A percentile compares a stretch with the other conserved stretches of the same genome.
These are phyloP conservation scores for Lepidurus couesii DNA, from an alignment of 1,140 invertebrate species.

Conservation along the genomic window DNA sequence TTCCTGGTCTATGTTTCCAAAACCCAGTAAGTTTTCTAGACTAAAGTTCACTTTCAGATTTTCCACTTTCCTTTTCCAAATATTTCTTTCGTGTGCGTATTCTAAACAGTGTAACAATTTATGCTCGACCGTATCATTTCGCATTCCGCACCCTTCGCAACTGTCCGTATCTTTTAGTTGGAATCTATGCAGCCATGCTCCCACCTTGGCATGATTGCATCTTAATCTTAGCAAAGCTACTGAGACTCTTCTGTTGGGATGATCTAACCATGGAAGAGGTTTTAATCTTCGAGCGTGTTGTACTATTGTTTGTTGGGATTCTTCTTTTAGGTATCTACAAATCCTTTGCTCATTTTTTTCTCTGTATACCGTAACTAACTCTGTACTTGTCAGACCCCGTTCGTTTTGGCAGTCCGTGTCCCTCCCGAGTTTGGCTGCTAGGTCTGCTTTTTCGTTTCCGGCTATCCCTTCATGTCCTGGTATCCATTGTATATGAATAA, in stretches of 20 bases:
- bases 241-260: background rate
- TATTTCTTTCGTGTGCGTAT: background rate
- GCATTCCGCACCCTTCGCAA: background rate
- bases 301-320: background rate
- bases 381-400: background rate
- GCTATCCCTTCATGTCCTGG: background rate
- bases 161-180: background rate
- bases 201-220: background rate
- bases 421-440: background rate
- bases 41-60: background rate
- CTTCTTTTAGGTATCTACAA: background rate
- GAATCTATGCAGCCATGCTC: background rate
- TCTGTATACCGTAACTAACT: background rate
- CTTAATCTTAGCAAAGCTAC: background rate
- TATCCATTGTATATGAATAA: background rate
- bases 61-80: background rate
- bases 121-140: background rate
- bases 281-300: background rate
- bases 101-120: background rate
- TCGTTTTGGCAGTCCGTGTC: constrained; percentile 4
- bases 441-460: background rate
- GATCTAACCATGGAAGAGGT: background rate
- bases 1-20: background rate
- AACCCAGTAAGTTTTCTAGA: background rate
- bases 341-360: background rate